Conservation (phyloP, 2,888 invertebrate genomes). For the Cryptosula pallasiana region DNA sequence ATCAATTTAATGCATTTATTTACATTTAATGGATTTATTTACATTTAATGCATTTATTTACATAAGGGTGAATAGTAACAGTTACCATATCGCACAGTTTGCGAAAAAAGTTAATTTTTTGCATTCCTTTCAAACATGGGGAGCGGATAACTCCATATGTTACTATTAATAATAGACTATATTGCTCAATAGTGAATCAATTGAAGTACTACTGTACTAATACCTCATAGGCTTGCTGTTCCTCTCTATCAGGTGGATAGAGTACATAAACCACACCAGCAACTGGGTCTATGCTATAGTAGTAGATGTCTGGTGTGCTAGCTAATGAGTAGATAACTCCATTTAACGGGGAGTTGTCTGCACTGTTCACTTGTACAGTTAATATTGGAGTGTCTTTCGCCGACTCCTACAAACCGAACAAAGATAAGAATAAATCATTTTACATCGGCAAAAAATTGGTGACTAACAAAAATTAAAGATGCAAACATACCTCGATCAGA, state of each 20-base stretch:
- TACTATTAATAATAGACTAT: too few species aligned
- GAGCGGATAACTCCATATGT: too few species aligned
- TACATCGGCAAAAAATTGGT: neutral
- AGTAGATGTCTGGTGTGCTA: neutral
- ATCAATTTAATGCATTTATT: too few species aligned
- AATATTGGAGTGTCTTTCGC: neutral
- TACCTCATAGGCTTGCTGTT: neutral
- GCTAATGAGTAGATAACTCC: neutral
- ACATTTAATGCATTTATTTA: too few species aligned
- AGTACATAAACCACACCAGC: constrained; percentile 7
- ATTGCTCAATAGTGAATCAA: too few species aligned
- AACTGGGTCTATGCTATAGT: neutral
- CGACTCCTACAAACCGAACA: constrained; percentile 12
- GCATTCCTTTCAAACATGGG: too few species aligned
- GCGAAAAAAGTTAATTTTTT: too few species aligned
- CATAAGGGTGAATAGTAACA: too few species aligned
- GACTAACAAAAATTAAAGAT: neutral
- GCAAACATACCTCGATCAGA: neutral
- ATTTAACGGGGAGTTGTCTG: neutral
- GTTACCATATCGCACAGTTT: too few species aligned
- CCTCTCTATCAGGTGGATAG: neutral
- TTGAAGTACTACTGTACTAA: too few species aligned
- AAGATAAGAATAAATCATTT: neutral
- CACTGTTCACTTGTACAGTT: neutral
- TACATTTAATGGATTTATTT: too few species aligned